Base-by-base conservation (phyloP, 2,888 invertebrate species). In the Acholoe squamosa region DNA sequence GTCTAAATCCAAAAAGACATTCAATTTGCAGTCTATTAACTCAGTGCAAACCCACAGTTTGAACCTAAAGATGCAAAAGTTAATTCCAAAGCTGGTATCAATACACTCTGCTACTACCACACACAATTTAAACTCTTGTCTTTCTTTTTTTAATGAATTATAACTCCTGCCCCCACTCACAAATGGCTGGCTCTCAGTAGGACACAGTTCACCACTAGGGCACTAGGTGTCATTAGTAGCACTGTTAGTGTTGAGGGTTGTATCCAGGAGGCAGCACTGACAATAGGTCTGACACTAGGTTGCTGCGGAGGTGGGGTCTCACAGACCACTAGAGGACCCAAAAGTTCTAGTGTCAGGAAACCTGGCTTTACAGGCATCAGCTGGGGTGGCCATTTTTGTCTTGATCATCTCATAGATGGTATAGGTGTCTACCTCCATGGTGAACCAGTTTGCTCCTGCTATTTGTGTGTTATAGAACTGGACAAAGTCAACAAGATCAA, bases 361-460 rank as follows among this genome's bases (percentile, higher is more conserved):
- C 86, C 16, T 25, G 16, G 25, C 1, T 0, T 19, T 51, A 28
- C 86, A 86, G 86, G 86, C 54, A 19, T 86, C 86, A 10, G 86
- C 86, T 28, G 86, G 86, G 31, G 86, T n/a, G 12, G 54, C 25
- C 25, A 86, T 51, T 56, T 86, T 56, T 0, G 25, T 25, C 54
- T n/a, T 10, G 86, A 86, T 86, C n/a, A 86, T 28, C 16, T 25
- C 33, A 22, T 31, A 56, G 86, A 54, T n/a, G 54, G 86, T 25
- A 28, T 52, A 86, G 14, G 25, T 54, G 86, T 86, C 86, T 19
- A 54, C 54, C 16, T 1, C 14, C 5, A 56, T 19, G 12, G 56
- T 19, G 31, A 86, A 86, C 86, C 86, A 86, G 56, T 86, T 86
- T 14, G 56, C 54, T 14, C 86, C 86, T 12, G 86, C 86, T 54